Evolutionary conservation across 2,888 invertebrate species (phyloP), one percentile per base, ranked within the genome.

Genomic region (Sinodicranocentrus sp.): DNA sequence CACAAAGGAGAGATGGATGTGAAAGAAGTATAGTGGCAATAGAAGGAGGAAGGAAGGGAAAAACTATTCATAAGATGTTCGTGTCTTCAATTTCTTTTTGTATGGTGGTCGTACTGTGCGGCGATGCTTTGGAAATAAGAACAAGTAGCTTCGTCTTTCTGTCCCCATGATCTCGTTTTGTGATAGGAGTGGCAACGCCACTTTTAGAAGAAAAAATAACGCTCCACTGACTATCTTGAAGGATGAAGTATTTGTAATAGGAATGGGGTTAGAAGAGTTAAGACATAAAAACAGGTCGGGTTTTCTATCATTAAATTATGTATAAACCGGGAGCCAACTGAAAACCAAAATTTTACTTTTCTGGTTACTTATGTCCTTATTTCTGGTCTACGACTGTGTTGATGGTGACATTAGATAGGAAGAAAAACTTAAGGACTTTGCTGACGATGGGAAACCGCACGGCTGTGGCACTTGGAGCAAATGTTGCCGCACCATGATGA

Each of bases 121-220:
- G n/a, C n/a, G 33, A 33, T 33, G 33, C 33, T 33, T 10, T 10
- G 3, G 33, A 43, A 43, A 13, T 21, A 63, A 63, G 21, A 13
- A 39, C 33, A 39, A 5, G 15, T 3, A 6, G 70, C 59, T n/a
- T 79, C 63, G 78, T 70, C 78, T 71, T 79, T 79, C 78, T 79
- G 78, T 79, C 78, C 70, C 63, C 68, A 44, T 59, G 77, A 79
- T 79, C 71, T 79, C 71, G 78, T 70, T 71, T 79, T 79, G 10
- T 79, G 78, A 79, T 79, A 68, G 77, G 39, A 68, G 59, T 57
- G 39, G 77, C 59, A 61, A 77, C 77, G 57, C 59, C 77, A 68
- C 67, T 75, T 63, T 25, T 57, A 25, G 10, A 10, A 57, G 13
- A 57, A 8, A 54, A 21, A 21, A 21, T n/a, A n/a, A n/a, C n/a